These are phyloP conservation scores for Etheostoma perlongum DNA, from an alignment of 2,797 vertebrate species.

Conservation along the genomic window DNA sequence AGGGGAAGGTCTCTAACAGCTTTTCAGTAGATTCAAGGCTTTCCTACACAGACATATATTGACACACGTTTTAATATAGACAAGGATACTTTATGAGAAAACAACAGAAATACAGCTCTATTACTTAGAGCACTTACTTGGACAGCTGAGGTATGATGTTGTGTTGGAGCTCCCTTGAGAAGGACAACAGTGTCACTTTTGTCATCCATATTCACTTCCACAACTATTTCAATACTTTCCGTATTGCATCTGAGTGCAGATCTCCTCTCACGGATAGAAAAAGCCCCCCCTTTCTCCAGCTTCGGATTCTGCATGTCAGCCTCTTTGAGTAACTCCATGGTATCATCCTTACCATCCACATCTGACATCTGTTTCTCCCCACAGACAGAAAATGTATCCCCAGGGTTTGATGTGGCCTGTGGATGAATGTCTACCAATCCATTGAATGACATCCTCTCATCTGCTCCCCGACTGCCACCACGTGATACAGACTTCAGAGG, in stretches of 20 bases:
- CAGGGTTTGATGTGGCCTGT: constrained; percentile 50
- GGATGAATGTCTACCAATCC: constrained; percentile 58
- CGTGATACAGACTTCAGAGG: constrained; percentile 59
- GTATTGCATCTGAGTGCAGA: constrained; percentile 27
- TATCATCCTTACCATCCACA: constrained; percentile 75
- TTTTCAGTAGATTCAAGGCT: constrained; percentile 87
- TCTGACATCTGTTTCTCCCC: constrained; percentile 56
- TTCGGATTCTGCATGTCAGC: constrained; percentile 50
- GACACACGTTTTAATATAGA: background rate
- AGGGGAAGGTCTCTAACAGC: constrained; percentile 79
- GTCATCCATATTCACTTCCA: constrained; percentile 28
- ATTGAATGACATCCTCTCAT: constrained; percentile 60
- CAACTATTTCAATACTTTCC: constrained; percentile 17
- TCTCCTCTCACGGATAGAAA: constrained; percentile 30
- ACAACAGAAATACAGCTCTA: background rate
- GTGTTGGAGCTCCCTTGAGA: constrained; percentile 41
- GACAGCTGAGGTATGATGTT: constrained; percentile 47
- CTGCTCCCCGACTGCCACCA: constrained; percentile 54
- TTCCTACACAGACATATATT: constrained; percentile 74
- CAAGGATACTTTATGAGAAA: background rate
- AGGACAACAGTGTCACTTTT: constrained; percentile 59
- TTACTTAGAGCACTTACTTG: constrained; percentile 68
- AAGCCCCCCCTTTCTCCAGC: constrained; percentile 1
- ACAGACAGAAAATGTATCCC: constrained; percentile 42
- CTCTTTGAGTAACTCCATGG: constrained; percentile 84